Base-by-base conservation (phyloP, 92 coral and sea anemone genomes). In the Epizoanthus illoricatus region DNA sequence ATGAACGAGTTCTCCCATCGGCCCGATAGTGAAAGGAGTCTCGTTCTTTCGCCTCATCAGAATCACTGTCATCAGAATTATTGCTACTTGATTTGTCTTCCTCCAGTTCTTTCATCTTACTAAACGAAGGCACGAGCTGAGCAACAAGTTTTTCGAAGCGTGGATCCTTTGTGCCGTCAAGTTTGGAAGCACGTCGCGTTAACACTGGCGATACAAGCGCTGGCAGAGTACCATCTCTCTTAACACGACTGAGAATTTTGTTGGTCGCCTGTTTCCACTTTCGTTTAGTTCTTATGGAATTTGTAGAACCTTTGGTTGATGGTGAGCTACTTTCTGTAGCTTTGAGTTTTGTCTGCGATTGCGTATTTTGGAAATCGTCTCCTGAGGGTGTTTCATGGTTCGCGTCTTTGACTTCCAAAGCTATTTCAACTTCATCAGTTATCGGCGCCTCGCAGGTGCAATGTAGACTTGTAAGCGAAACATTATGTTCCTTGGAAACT, bases 141-240 rank as follows among this genome's bases (percentile, higher is more conserved):
- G 82, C 45, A 45, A 78, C 82, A 20, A 78, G 82, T 63, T 78
- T 78, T 5, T 57, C 82, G 23, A 78, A 78, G 54, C 82, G 82
- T 5, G 82, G 82, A 63, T 78, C 82, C 54, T 78, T 78, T 2
- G 82, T 78, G 61, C 82, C 42, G 42, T 78, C 82, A 5, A 43
- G 52, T 42, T 62, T 40, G 33, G 6, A 62, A 33, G 28, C 55
- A 0, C 69, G 81, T 6, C 41, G 64, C 20, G 54, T 4, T 41
- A 62, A 43, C 16, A 11, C 12, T 9, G 82, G 60, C 13, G 67
- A 33, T 5, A 42, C 71, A 39, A 63, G 82, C 18, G 23, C 57
- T 12, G 71, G 71, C 67, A 78, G 28, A 19, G 11, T 63, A 18
- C 71, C 12, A 3, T 64, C 61, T 63, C 42, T 63, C 12, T 63